A percentile compares a stretch with the other conserved stretches of the same genome.
These are phyloP conservation scores for Cataglyphis albicans DNA, from an alignment of 2,888 invertebrate species.

Conservation along the genomic window DNA sequence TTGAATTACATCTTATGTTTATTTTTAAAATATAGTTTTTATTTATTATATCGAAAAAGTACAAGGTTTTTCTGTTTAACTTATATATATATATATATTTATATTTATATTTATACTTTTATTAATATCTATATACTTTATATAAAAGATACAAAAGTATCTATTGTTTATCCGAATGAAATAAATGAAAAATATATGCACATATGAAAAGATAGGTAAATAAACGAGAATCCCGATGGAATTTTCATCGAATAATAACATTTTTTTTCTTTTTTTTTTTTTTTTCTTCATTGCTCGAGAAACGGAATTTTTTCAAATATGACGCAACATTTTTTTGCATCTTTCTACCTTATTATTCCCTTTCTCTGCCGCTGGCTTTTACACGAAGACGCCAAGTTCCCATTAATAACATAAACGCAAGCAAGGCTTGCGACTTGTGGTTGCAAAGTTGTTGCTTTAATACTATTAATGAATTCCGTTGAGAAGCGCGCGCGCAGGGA, in stretches of 20 bases:
- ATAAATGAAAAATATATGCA: background rate
- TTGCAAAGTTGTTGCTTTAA: conserved; percentile 23
- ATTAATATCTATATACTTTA: background rate
- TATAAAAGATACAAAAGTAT: background rate
- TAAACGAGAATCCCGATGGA: background rate
- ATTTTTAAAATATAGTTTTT: background rate
- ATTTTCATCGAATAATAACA: conserved; percentile 20
- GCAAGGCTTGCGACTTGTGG: conserved; percentile 2
- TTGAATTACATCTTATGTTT: background rate
- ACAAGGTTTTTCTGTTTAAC: background rate
- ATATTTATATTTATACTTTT: background rate
- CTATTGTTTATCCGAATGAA: background rate
- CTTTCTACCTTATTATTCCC: conserved; percentile 2
- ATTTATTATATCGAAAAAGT: background rate
- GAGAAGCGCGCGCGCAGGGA: background rate
- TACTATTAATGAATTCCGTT: conserved; percentile 47
- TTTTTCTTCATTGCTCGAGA: background rate
- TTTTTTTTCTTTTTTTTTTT: background rate
- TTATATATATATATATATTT: background rate
- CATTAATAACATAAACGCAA: conserved; percentile 39
- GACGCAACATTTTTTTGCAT: conserved; percentile 2
- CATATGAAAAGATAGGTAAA: background rate
- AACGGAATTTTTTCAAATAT: conserved; percentile 13
- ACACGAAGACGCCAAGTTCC: conserved; percentile 30
- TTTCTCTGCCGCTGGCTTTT: conserved; percentile 15